These are phyloP conservation scores for Magallana angulata DNA, from an alignment of 1,140 invertebrate genomes.

Conservation along the genomic window DNA sequence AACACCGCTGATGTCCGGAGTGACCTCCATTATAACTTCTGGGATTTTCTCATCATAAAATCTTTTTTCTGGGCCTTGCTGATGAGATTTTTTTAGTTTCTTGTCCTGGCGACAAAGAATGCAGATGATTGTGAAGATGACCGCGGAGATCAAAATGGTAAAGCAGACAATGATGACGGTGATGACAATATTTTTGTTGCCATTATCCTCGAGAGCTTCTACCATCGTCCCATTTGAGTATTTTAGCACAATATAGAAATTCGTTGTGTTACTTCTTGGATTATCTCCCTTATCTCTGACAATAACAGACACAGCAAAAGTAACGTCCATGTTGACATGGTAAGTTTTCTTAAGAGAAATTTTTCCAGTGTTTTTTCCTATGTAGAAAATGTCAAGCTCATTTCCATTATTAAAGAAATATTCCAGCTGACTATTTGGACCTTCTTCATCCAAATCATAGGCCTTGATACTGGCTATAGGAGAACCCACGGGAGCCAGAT, in stretches of 20 bases:
- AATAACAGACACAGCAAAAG: slow-evolving; percentile 88
- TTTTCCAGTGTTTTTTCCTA: slow-evolving; percentile 86
- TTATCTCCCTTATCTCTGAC: slow-evolving; percentile 93
- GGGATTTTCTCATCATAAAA: slow-evolving; percentile 23
- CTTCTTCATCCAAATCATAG: slow-evolving; percentile 62
- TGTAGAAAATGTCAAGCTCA: slow-evolving; percentile 89
- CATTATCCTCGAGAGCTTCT: slow-evolving; percentile 55
- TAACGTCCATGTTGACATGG: slow-evolving; percentile 85
- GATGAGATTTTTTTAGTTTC: slow-evolving; percentile 29
- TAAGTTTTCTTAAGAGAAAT: slow-evolving; percentile 50
- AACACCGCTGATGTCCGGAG: not conserved
- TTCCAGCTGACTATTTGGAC: slow-evolving; percentile 57
- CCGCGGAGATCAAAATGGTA: slow-evolving; percentile 94
- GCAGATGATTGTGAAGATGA: slow-evolving; percentile 78
- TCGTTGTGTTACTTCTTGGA: slow-evolving; percentile 93
- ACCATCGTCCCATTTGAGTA: slow-evolving; percentile 54
- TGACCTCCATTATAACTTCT: slow-evolving; percentile 22
- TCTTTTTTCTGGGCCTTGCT: slow-evolving; percentile 22
- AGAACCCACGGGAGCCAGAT: slow-evolving; percentile 52
- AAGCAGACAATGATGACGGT: slow-evolving; percentile 93
- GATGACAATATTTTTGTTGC: slow-evolving; percentile 84
- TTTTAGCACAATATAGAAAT: slow-evolving; percentile 84
- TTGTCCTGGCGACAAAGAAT: slow-evolving; percentile 60
- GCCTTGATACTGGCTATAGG: slow-evolving; percentile 56
- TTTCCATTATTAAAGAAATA: slow-evolving; percentile 73